Base-by-base conservation (phyloP, 2,113 vertebrate species). In the Cebidichthys violaceus region DNA sequence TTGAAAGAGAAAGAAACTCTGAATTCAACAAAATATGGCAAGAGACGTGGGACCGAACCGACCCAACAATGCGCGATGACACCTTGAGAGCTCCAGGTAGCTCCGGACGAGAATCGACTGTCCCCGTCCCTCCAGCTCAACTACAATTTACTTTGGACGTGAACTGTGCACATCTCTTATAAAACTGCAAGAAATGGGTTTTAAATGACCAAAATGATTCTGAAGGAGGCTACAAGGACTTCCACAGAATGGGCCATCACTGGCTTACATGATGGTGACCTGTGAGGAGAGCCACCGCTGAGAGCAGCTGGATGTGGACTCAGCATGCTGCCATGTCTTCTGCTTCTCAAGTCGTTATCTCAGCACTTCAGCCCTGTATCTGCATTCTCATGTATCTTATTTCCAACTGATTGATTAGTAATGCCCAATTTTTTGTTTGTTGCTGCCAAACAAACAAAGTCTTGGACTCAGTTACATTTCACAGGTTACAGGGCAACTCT, bases 401-500 rank as follows among this genome's bases (percentile, higher is more conserved):
- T 91, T 86, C 82, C 74, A 84, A 73, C 70, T 91, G 86, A 92
- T 88, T 92, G 88, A 90, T 88, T 91, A 85, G 83, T 86, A 82
- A 86, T 87, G 80, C 87, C 71, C n/a, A 54, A 33, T 92, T 91
- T 88, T 33, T 89, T 83, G 77, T 91, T 84, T 85, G 72, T 90
- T 84, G 84, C 82, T 77, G 76, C 72, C 77, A 55, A 87, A 54
- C 77, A 55, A 87, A 54, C 67, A 54, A 37, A 52, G 31, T 69
- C 54, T 75, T 37, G 75, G 89, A 87, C 64, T 87, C 92, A 92
- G 92, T 92, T 89, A 83, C 88, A 91, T 92, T 92, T 90, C 75
- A 81, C 90, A 89, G 91, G 91, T 94, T 89, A 89, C 77, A 90
- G 91, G 88, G 85, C 77, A 76, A 85, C 71, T 88, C 89, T 88